Evolutionary conservation across 2,797 vertebrate genomes (phyloP), one percentile per base, ranked within the genome.

Genomic region (Typhlichthys subterraneus): DNA sequence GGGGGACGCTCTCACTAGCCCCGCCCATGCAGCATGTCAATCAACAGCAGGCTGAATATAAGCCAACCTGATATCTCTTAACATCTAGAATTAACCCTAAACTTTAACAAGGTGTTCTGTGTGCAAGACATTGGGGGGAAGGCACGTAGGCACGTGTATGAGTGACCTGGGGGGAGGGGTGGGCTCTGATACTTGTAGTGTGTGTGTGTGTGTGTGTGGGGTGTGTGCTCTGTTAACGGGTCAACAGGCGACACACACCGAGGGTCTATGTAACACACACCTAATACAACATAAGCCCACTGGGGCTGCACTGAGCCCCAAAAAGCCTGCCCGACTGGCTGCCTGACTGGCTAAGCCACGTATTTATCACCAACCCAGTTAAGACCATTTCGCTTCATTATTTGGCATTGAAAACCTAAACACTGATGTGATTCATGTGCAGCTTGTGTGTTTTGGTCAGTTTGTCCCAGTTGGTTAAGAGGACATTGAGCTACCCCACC

Each of bases 201-300:
- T 45, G 77, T 64, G 1, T 56, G 11, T 17, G 23, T 51, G 54
- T 10, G 45, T 12, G 52, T 9, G 51, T 12, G 7, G 5, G 49
- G 77, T 64, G 1, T 56, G 76, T 65, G 83, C 74, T 84, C 77
- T 75, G 58, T 76, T 79, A 79, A 82, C 46, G 79, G 87, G 87
- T 85, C 88, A 88, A 75, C 70, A 78, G 75, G 60, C 76, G 63
- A 77, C 84, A 85, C 82, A 88, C 81, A 82, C 76, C 56, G 47
- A 84, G 79, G 77, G 82, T 86, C 81, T 80, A 81, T 89, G 88
- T 89, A 89, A 89, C 82, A 48, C 82, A 89, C 76, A 88, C 85
- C 81, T 70, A 10, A 51, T 74, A 75, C 72, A 77, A 75, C 81
- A 80, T 5, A 72, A 70, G 78, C 80, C 80, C 80, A 52, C 72